Conservation (phyloP, 2,113 vertebrate species). For the Poicephalus meyeri region DNA sequence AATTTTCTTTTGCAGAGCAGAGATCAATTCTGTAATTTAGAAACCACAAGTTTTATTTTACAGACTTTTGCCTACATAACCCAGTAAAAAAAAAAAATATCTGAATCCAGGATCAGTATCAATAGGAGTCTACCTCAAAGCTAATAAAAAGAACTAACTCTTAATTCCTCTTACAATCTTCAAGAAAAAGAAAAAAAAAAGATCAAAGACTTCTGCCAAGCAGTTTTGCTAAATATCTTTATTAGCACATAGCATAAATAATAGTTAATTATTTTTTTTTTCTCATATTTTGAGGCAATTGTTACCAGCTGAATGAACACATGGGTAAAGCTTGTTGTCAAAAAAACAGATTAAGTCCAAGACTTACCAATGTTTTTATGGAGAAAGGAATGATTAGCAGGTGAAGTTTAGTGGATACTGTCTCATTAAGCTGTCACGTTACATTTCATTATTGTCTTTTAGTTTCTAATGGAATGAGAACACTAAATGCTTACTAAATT, state of each 20-base stretch:
- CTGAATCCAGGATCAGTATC: background rate
- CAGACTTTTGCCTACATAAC: background rate
- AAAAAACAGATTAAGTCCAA: background rate
- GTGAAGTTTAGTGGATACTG: background rate
- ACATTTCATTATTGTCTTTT: conserved; percentile 14
- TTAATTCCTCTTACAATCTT: background rate
- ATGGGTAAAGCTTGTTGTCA: background rate
- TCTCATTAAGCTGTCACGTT: conserved; percentile 40
- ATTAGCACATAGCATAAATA: background rate
- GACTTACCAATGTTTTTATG: background rate
- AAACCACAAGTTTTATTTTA: background rate
- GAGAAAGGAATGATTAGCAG: conserved; percentile 10
- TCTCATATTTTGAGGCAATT: background rate
- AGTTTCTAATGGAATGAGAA: conserved; percentile 20
- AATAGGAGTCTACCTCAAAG: background rate
- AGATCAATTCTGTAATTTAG: background rate
- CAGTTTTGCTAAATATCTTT: background rate
- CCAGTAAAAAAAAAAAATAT: background rate
- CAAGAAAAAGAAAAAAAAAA: background rate
- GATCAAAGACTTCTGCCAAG: background rate
- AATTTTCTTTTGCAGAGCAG: background rate
- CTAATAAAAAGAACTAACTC: background rate
- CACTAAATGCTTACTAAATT: conserved; percentile 8
- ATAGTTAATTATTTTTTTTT: background rate
- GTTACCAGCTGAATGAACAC: background rate